These are phyloP conservation scores for Napeogenes sylphis DNA, from an alignment of 2,888 invertebrate genomes.

Conservation along the genomic window DNA sequence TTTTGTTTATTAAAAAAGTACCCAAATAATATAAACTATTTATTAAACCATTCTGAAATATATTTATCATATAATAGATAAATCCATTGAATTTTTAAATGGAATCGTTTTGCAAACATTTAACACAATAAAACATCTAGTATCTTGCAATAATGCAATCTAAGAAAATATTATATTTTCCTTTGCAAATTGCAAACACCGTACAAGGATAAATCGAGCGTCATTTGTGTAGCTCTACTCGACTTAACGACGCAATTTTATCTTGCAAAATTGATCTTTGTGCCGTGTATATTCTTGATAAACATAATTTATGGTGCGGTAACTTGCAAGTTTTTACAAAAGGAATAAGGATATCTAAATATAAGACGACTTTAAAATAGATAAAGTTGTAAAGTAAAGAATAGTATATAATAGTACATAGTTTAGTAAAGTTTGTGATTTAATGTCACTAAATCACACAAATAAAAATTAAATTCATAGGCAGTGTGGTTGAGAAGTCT, in stretches of 20 bases:
- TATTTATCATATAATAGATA: too few relatives aligned
- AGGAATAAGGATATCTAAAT: too few relatives aligned
- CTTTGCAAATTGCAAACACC: slow-evolving; percentile 2
- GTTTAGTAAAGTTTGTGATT: too few relatives aligned
- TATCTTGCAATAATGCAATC: slow-evolving; percentile 4
- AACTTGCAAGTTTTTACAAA: not conserved
- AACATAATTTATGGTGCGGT: slow-evolving; percentile 1
- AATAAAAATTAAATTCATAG: not conserved
- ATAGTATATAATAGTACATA: too few relatives aligned
- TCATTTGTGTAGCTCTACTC: slow-evolving; percentile 9
- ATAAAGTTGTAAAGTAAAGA: too few relatives aligned
- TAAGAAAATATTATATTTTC: slow-evolving; percentile 7
- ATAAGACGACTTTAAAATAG: too few relatives aligned
- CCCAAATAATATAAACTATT: too few relatives aligned
- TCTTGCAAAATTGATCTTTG: slow-evolving; percentile 13
- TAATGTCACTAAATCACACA: not conserved
- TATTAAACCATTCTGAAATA: too few relatives aligned
- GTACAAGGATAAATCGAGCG: slow-evolving; percentile 7
- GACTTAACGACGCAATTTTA: slow-evolving; percentile 14
- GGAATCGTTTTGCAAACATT: not conserved
- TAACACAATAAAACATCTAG: not conserved
- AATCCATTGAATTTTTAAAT: too few relatives aligned
- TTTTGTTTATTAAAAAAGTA: too few relatives aligned
- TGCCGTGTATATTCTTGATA: slow-evolving; percentile 8
- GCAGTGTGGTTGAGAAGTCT: not conserved